These are phyloP conservation scores for Lethenteron reissneri DNA, from an alignment of 2,113 vertebrate species.

Conservation along the genomic window DNA sequence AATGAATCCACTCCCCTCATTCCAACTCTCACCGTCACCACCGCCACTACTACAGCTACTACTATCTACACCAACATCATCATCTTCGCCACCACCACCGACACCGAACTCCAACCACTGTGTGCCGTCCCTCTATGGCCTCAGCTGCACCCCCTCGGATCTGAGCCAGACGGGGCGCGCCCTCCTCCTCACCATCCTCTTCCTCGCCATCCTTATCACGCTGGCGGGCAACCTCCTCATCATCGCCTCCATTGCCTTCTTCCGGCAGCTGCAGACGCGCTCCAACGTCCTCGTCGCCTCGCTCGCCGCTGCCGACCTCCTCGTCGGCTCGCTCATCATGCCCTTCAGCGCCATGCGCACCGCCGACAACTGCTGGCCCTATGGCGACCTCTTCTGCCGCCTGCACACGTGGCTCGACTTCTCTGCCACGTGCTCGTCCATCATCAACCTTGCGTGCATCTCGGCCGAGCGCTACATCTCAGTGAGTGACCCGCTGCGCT, in stretches of 20 bases:
- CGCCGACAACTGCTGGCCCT: slow-evolving; percentile 21
- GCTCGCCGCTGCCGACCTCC: slow-evolving; percentile 18
- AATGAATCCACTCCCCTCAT: too few relatives aligned
- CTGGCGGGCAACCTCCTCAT: slow-evolving; percentile 21
- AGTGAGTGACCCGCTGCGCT: slow-evolving; percentile 19
- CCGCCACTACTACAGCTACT: too few relatives aligned
- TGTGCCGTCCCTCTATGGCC: too few relatives aligned
- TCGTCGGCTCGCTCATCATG: slow-evolving; percentile 16
- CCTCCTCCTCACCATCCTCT: too few relatives aligned
- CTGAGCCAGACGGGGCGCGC: too few relatives aligned
- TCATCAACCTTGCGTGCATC: slow-evolving; percentile 24
- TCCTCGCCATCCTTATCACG: slow-evolving; percentile 10
- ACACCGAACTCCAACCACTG: too few relatives aligned
- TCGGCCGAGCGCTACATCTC: slow-evolving; percentile 20
- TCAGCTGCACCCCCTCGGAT: too few relatives aligned
- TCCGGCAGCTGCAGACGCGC: slow-evolving; percentile 19
- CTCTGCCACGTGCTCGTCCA: slow-evolving; percentile 18
- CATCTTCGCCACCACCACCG: too few relatives aligned
- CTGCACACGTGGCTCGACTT: slow-evolving; percentile 22
- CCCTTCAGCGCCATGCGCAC: slow-evolving; percentile 18
- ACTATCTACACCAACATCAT: too few relatives aligned
- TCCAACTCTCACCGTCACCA: too few relatives aligned
- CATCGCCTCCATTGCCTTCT: slow-evolving; percentile 15
- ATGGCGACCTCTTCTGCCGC: slow-evolving; percentile 16
- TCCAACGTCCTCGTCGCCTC: slow-evolving; percentile 21